Percentiles rank a stretch among this genome's conserved stretches.
These are phyloP conservation scores for Semaprochilodus insignis DNA, from an alignment of 2,797 vertebrate genomes.

Conservation along the genomic window DNA sequence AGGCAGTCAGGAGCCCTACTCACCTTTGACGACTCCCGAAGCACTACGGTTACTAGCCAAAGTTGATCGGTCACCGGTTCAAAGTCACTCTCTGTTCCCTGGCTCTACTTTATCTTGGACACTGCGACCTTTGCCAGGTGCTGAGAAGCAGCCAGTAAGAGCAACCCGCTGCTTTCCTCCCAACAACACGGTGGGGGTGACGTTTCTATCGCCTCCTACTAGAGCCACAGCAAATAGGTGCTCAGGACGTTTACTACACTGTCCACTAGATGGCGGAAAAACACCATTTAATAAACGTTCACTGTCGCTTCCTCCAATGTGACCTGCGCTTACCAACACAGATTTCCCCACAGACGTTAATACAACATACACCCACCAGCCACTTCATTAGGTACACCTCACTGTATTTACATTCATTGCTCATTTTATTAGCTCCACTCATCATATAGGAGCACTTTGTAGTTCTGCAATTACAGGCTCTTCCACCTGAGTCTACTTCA, in stretches of 20 bases:
- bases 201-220: background rate
- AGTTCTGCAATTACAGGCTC: too few species aligned
- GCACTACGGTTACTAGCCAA: background rate
- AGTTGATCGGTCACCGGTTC: background rate
- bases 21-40: conserved; percentile 9
- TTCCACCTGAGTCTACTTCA: too few species aligned
- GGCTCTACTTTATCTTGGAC: conserved; percentile 18
- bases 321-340: too few species aligned
- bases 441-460: too few species aligned
- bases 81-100: background rate
- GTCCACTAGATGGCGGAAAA: conserved; percentile 31
- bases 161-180: background rate
- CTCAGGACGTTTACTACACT: background rate
- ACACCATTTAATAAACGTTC: background rate
- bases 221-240: background rate
- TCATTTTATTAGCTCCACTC: too few species aligned
- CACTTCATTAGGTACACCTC: too few species aligned
- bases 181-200: background rate
- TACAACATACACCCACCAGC: too few species aligned
- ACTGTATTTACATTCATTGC: too few species aligned
- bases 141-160: conserved; percentile 17
- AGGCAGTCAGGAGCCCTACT: conserved; percentile 1
- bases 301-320: too few species aligned
- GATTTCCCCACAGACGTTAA: too few species aligned
- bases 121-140: conserved; percentile 1